A percentile compares a stretch with the other conserved stretches of the same genome.
These are phyloP conservation scores for Struthidea cinerea DNA, from an alignment of 2,113 vertebrate species.

Conservation along the genomic window DNA sequence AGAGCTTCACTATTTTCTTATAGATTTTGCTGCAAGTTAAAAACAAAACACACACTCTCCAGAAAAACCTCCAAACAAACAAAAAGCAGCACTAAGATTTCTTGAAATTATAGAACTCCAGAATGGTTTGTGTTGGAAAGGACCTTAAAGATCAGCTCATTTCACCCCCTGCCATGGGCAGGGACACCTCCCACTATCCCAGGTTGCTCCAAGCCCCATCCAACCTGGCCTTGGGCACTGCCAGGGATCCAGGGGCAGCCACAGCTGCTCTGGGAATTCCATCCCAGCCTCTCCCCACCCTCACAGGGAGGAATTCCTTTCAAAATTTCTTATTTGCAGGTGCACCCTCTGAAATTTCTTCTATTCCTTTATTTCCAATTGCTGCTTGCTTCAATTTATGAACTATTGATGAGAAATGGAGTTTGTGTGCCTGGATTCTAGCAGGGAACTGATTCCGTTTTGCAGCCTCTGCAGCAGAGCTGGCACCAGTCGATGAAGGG, in stretches of 20 bases:
- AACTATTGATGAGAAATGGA: background rate
- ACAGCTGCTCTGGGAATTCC: background rate
- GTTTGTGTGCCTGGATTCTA: background rate
- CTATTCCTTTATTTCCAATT: background rate
- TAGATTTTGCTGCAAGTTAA: background rate
- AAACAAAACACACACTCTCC: background rate
- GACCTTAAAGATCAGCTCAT: background rate
- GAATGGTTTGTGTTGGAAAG: background rate
- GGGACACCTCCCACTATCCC: background rate
- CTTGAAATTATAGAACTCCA: background rate
- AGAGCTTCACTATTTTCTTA: background rate
- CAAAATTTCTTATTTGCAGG: background rate
- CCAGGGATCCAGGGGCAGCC: background rate
- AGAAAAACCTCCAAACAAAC: background rate
- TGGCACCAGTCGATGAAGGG: rapidly evolving
- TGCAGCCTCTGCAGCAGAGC: background rate
- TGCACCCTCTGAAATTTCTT: no score
- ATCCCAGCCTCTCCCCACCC: background rate
- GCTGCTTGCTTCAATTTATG: background rate
- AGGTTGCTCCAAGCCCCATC: rapidly evolving
- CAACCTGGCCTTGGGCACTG: rapidly evolving
- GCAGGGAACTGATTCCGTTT: background rate
- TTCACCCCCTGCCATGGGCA: background rate
- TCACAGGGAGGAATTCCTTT: background rate
- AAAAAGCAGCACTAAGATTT: background rate